Percentiles rank a stretch among this genome's conserved stretches.
Evolutionary conservation across 1,140 invertebrate genomes (phyloP).

Genomic region (Drosophila lacertosa): DNA sequence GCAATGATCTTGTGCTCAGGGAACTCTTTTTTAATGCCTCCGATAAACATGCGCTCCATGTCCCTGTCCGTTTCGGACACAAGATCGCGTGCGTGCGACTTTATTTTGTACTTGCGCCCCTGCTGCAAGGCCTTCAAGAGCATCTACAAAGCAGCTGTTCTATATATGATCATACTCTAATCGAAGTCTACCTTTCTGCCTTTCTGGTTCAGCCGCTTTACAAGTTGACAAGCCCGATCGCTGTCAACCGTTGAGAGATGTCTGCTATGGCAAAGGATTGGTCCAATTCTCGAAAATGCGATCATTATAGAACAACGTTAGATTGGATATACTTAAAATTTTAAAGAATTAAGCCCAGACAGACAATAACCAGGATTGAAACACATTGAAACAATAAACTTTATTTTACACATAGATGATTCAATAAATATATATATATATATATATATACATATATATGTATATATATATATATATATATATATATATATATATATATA

Average conservation of each 20-base stretch:
- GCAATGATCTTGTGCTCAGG: constrained; percentile 97
- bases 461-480: constrained; percentile 25
- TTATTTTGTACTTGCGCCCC: background rate
- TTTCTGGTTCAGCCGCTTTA: background rate
- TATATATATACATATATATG: constrained; percentile 53
- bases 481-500: constrained; percentile 17
- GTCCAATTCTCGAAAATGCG: background rate
- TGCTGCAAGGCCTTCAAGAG: constrained; percentile 1
- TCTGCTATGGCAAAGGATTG: background rate
- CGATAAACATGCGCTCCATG: constrained; percentile 93
- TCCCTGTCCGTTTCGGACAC: constrained; percentile 97
- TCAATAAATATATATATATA: constrained; percentile 56
- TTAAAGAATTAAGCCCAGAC: no score
- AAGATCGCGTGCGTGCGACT: constrained; percentile 86
- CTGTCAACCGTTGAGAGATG: constrained; percentile 9
- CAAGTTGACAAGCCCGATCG: background rate
- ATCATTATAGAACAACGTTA: no score
- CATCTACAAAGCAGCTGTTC: background rate
- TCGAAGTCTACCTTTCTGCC: constrained; percentile 2
- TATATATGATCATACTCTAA: no score
- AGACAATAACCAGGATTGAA: constrained; percentile 27
- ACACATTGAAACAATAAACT: constrained; percentile 75
- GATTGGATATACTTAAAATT: no score
- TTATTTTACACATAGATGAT: constrained; percentile 63
- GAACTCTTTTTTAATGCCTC: constrained; percentile 89